Conservation (phyloP, 2,113 vertebrate genomes). For the rabbit (Oryctolagus cuniculus) region mOryCun1.1 NC_091443.1:108301001-108301500, state of each 20-base stretch:
- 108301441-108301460: background rate
- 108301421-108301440: background rate
- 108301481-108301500: background rate
- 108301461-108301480: background rate
- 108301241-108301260: background rate
- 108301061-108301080: background rate
- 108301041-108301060: background rate
- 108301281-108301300: background rate
- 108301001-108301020: background rate
- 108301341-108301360: background rate
- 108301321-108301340: background rate
- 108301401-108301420: background rate
- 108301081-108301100: background rate
- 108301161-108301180: background rate
- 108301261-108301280: background rate
- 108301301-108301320: conserved; percentile 36
- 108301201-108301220: background rate
- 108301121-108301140: background rate
- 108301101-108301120: background rate
- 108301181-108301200: background rate
- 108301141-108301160: background rate
- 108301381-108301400: background rate
- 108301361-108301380: background rate
- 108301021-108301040: background rate
- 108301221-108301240: background rate